Base-by-base conservation (phyloP, 53 echinoderm and acorn worm species). In the Actinopyga echinites region DNA sequence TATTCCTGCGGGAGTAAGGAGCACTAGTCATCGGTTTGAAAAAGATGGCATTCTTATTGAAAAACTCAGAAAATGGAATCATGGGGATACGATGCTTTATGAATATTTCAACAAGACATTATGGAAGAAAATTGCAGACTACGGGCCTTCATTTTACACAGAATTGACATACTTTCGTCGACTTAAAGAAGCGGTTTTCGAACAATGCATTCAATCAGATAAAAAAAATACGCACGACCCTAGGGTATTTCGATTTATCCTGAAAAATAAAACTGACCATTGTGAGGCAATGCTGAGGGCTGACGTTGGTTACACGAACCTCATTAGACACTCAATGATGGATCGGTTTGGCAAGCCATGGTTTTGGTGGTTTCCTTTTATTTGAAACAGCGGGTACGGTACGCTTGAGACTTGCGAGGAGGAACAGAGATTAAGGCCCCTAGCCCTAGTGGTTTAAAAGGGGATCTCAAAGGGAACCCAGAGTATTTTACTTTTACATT, bases 91-190 rank as follows among this genome's bases (percentile, higher is more conserved):
- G 13, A 67, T 73, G 32, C 79, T 94, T 25, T 95, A 95, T 52
- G 79, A 90, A 6, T 87, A 92, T 42, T 95, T 95, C 83, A 95
- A 95, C 89, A 79, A 62, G 54, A 89, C 95, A 9, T 85, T 95
- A 10, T 95, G 95, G 95, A 82, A 59, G 57, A 89, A 83, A 62
- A 83, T 95, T 23, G 34, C 17, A 4, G 83, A 87, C 17, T 92
- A 92, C 49, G 95, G 95, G 1, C 85, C 95, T 2, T 69, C 83
- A 9, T 95, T 95, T 52, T 56, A 89, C 37, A 35, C 56, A 30
- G 94, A 94, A 52, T 69, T 94, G 24, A 75, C 42, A 42, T 58
- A 85, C 6, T 95, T 95, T 79, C 75, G 75, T 3, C 52, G 36
- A 15, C 53, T 79, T 29, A 84, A 84, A 26, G 43, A 80, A 42